Percentiles rank a stretch among this genome's conserved stretches.
Evolutionary conservation across 2,113 vertebrate species (phyloP).

Genomic region (Oryzias javanicus): DNA sequence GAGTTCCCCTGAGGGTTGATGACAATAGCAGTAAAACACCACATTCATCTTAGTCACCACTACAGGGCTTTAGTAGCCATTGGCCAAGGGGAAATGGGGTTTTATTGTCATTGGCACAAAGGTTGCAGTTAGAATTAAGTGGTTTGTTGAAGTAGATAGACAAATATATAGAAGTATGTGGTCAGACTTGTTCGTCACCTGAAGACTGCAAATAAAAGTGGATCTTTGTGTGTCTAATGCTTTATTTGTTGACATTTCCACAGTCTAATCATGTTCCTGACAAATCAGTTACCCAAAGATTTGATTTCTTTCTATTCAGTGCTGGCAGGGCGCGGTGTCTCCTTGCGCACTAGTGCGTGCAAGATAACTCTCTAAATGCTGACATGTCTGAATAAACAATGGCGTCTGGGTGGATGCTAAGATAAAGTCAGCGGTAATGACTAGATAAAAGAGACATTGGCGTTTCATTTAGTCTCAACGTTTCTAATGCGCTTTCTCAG

Average conservation of each 20-base stretch:
- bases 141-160: not conserved
- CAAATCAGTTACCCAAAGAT: no score
- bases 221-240: not conserved
- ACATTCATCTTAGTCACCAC: constrained; percentile 10
- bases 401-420: not conserved
- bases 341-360: not conserved
- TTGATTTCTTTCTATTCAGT: not conserved
- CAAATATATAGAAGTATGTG: not conserved
- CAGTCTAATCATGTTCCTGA: not conserved
- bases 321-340: not conserved
- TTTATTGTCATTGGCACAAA: constrained; percentile 21
- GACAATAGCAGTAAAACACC: constrained; percentile 23
- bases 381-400: not conserved
- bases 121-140: not conserved
- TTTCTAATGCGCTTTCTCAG: constrained; percentile 23
- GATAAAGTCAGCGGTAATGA: constrained; percentile 3
- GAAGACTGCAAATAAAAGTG: constrained; percentile 2
- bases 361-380: not conserved
- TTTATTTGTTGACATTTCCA: no score
- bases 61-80: constrained; percentile 22
- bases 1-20: constrained; percentile 10
- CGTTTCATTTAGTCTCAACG: constrained; percentile 4
- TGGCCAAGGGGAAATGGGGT: constrained; percentile 1
- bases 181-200: not conserved
- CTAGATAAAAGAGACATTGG: constrained; percentile 13